Evolutionary conservation across 2,888 invertebrate species (phyloP), one percentile per base, ranked within the genome.

Genomic region (Allacma fusca): DNA sequence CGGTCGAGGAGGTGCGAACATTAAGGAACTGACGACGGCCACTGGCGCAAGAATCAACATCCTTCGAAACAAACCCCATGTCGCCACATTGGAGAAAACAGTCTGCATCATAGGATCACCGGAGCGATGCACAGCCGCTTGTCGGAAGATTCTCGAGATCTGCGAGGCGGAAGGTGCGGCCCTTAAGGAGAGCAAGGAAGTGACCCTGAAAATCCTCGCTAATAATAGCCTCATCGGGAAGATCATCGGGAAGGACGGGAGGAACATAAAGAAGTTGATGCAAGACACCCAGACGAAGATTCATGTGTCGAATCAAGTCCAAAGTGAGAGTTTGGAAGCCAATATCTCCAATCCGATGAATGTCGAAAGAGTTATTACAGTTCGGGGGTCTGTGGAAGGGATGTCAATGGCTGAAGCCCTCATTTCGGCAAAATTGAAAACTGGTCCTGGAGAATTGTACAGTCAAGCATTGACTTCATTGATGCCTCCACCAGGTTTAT

Each of bases 371-470:
- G 97, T 98, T 83, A 98, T 99, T 84, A 97, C 97, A 68, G 96
- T 98, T 59, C 95, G 96, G 87, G 98, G 97, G 79, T 90, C 91
- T 77, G 94, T 97, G 85, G 97, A 97, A 80, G 95, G 94, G 86
- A 96, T 97, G 93, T 91, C 91, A 84, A 91, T 92, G 86, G 98
- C 98, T 50, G 98, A 98, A 88, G 93, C 94, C 85, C 93, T 95
- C 89, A 96, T 98, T 85, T 96, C 96, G 85, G 93, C 95, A 83
- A 98, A 98, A 88, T 90, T 99, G 40, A 40, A 13, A 40, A 40
- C 40, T 40, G n/a, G n/a, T n/a, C n/a, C n/a, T n/a, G n/a, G n/a
- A n/a, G n/a, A n/a, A n/a, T n/a, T n/a, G n/a, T n/a, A n/a, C n/a
- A n/a, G n/a, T n/a, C n/a, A n/a, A n/a, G n/a, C n/a, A n/a, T n/a